Conservation (phyloP, 92 coral and sea anemone species). For the Palythoa caribaeorum region DNA sequence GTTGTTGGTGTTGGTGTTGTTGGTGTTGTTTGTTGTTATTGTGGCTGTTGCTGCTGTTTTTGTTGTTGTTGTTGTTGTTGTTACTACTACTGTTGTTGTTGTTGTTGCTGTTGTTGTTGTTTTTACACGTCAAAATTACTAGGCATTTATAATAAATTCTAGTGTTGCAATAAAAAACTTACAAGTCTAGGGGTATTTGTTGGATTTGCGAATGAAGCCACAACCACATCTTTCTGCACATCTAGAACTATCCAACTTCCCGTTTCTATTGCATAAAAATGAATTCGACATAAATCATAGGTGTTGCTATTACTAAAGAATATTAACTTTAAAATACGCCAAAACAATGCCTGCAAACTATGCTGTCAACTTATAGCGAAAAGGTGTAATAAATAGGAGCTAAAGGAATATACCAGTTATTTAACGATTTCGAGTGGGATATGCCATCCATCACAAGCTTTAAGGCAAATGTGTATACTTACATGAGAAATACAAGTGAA, state of each 20-base stretch:
- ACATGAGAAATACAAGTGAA: no score
- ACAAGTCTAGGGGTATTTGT: slow-evolving; percentile 79
- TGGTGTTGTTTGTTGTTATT: no score
- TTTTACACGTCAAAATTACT: not conserved
- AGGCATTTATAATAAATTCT: no score
- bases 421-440: no score
- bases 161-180: slow-evolving; percentile 14
- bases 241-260: slow-evolving; percentile 95
- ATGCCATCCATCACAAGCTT: no score
- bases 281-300: not conserved
- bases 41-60: no score
- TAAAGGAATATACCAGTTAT: no score
- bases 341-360: not conserved
- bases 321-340: not conserved
- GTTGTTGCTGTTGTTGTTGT: not conserved
- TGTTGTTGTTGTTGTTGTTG: not conserved
- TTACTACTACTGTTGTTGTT: not conserved
- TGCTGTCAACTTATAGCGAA: no score
- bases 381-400: no score
- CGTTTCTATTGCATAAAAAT: slow-evolving; percentile 41
- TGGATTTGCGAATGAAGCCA: slow-evolving; percentile 76
- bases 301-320: not conserved
- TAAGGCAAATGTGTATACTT: no score
- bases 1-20: no score
- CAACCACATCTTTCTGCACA: slow-evolving; percentile 70